phyloP scores from a whole-genome alignment of 30 jellyfish, hydroid and myxozoan species.

The Turritopsis rubra region DNA sequence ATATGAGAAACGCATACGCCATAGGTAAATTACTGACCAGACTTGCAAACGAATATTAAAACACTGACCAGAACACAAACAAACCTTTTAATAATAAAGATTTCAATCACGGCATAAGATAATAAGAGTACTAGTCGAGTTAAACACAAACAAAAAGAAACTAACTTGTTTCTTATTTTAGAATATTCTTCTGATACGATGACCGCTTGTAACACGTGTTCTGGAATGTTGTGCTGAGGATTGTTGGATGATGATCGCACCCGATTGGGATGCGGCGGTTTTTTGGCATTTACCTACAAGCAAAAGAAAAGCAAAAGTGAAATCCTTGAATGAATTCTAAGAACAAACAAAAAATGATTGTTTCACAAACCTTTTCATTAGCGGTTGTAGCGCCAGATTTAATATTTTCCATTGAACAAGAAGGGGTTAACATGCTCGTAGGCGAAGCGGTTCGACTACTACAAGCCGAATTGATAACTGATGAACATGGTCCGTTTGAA shows the following conservation, averaged over 20 bases:
- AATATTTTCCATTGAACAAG: conserved; percentile 17
- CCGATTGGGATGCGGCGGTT: conserved; percentile 1
- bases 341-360: neutral
- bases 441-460: conserved; percentile 26
- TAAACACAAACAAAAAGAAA: neutral
- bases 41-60: no score
- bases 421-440: neutral
- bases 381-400: neutral
- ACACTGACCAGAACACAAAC: no score
- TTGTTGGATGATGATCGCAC: neutral
- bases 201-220: conserved; percentile 22
- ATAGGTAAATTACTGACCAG: no score
- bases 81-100: no score
- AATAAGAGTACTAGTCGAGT: no score
- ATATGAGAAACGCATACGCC: no score
- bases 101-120: no score
- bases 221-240: conserved; percentile 14
- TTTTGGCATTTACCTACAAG: neutral
- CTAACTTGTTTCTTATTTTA: conserved; percentile 24
- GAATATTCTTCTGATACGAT: conserved; percentile 22
- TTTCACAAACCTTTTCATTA: neutral
- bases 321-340: no score
- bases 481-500: neutral
- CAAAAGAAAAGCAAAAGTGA: neutral
- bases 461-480: conserved; percentile 1